These are phyloP conservation scores for Alentia gelatinosa DNA, from an alignment of 2,888 invertebrate species.

Conservation along the genomic window DNA sequence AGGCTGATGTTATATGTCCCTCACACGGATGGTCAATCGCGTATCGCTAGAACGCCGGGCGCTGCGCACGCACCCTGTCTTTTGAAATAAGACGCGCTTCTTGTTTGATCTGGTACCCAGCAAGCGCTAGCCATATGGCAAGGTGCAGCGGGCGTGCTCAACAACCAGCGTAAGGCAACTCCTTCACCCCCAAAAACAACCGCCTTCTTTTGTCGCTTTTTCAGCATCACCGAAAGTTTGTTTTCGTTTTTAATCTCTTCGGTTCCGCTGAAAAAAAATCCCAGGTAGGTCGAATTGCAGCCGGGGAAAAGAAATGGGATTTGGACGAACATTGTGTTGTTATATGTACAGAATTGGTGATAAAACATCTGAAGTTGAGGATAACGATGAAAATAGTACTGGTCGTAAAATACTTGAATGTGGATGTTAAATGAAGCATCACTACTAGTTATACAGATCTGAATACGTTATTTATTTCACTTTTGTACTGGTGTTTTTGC, in stretches of 20 bases:
- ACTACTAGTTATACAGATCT: no score
- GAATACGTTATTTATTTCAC: no score
- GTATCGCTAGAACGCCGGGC: neutral
- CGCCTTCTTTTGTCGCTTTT: neutral
- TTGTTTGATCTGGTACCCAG: constrained; percentile 20
- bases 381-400: no score
- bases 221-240: neutral
- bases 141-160: neutral
- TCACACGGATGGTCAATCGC: neutral
- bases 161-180: neutral
- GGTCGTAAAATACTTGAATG: no score
- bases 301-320: neutral
- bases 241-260: constrained; percentile 2
- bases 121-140: neutral
- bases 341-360: neutral
- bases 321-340: neutral
- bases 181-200: neutral
- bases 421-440: no score
- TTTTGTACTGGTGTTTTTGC: no score
- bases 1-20: neutral
- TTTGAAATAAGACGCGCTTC: constrained; percentile 1
- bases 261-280: neutral
- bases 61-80: neutral
- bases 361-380: no score
- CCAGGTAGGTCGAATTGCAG: neutral